Percentiles rank a stretch among this genome's conserved stretches.
These are phyloP conservation scores for Epinotia ramella DNA, from an alignment of 2,888 invertebrate species.

Conservation along the genomic window DNA sequence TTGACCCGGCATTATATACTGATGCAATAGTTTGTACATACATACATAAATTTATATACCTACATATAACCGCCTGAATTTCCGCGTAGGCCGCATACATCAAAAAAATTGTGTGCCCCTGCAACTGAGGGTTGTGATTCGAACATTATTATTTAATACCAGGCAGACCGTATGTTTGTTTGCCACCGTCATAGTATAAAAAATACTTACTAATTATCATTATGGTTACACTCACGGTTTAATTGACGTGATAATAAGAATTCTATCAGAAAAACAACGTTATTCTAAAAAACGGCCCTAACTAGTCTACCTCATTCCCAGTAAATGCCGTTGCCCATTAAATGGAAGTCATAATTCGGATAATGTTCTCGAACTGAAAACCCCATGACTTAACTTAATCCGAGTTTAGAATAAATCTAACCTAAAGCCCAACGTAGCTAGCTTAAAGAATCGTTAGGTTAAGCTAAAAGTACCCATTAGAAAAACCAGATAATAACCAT, in stretches of 20 bases:
- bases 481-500: conserved; percentile 13
- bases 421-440: conserved; percentile 17
- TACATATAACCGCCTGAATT: no score
- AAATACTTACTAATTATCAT: no score
- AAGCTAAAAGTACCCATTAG: conserved; percentile 20
- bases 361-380: conserved; percentile 15
- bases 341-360: conserved; percentile 19
- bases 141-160: no score
- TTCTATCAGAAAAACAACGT: background rate
- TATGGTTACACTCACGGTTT: no score
- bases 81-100: no score
- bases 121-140: no score
- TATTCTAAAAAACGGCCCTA: background rate
- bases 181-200: no score
- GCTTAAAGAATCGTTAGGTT: conserved; percentile 25
- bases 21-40: no score
- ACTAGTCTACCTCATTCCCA: background rate
- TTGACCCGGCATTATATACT: background rate
- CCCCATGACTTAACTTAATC: conserved; percentile 3
- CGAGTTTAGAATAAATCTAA: conserved; percentile 18
- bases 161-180: no score
- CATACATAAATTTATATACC: no score
- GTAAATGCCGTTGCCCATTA: background rate
- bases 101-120: no score
- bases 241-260: no score